phyloP scores from a whole-genome alignment of 2,888 invertebrate genomes.

The Drosophila prolongata region DNA sequence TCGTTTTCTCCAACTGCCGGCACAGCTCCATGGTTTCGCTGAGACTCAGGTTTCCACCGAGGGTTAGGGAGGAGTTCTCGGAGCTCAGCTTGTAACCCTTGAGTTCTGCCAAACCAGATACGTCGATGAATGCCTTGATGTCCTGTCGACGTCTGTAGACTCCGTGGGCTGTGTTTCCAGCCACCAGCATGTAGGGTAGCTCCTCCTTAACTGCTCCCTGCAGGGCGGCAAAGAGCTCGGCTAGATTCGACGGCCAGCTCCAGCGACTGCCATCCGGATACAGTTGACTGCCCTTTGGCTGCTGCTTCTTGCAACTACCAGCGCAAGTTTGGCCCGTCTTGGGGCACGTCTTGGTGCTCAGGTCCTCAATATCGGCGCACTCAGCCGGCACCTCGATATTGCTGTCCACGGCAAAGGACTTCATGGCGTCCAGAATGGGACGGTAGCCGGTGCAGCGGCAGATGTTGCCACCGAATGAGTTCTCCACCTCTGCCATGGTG shows the following conservation, averaged over 20 bases:
- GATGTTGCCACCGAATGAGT: constrained; percentile 91
- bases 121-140: constrained; percentile 87
- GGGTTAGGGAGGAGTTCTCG: constrained; percentile 45
- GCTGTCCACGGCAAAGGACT: constrained; percentile 88
- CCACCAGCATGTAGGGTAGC: constrained; percentile 87
- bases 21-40: constrained; percentile 86
- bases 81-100: constrained; percentile 82
- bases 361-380: constrained; percentile 85
- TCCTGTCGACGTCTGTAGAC: constrained; percentile 82
- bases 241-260: constrained; percentile 74
- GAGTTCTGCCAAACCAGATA: constrained; percentile 87
- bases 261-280: constrained; percentile 76
- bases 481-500: constrained; percentile 89
- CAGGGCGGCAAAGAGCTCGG: constrained; percentile 81
- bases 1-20: constrained; percentile 80
- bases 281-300: constrained; percentile 30
- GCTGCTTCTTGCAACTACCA: constrained; percentile 75
- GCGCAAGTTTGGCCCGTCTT: constrained; percentile 82
- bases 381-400: constrained; percentile 84
- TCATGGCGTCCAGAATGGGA: constrained; percentile 91
- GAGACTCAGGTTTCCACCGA: constrained; percentile 85
- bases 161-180: constrained; percentile 92
- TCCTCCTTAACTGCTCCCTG: constrained; percentile 74
- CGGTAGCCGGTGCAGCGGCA: constrained; percentile 93
- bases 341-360: constrained; percentile 84